Base-by-base conservation (phyloP, 2,888 invertebrate genomes). In the Tineola bisselliella region DNA sequence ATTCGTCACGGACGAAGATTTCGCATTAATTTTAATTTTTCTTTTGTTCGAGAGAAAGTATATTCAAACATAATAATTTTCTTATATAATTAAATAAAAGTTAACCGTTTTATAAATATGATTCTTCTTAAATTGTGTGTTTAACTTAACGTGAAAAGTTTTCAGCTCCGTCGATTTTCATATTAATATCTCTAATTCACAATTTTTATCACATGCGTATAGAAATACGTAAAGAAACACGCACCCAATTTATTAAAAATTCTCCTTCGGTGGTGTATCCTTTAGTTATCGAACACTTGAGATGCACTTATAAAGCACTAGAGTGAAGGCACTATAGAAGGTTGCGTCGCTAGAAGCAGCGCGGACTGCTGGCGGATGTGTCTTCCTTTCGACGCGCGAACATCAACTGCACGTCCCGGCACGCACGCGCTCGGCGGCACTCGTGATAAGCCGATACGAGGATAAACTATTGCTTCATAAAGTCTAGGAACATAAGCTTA, bases 301-400 rank as follows among this genome's bases (percentile, higher is more conserved):
- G 25, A 19, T 33, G 19, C 58, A 58, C 58, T 58, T 8, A 30
- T 25, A 6, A 2, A 33, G 33, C 31, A 58, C 58, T 33, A 25
- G 17, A 1, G 54, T 25, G 48, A 18, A 48, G 19, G 54, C 54
- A 25, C 25, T 25, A 17, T 38, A 38, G 38, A 38, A 58, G 18
- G 31, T 48, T 38, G 57, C 61, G 25, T n/a, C n/a, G n/a, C n/a
- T n/a, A n/a, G n/a, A n/a, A n/a, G 25, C 25, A 25, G 25, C 25
- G 59, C 48, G 57, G 66, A 63, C 61, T 63, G 70, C 75, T 71
- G 75, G 72, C 79, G 79, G 82, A 78, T 81, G 84, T 81, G 82
- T 83, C 84, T 78, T 84, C 84, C 76, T 75, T 74, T 70, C 80
- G 75, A 70, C 84, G 84, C 79, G 73, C 84, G 79, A 77, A 69